Base-by-base conservation (phyloP, 2,797 vertebrate species). In the Sebastolobus alascanus region DNA sequence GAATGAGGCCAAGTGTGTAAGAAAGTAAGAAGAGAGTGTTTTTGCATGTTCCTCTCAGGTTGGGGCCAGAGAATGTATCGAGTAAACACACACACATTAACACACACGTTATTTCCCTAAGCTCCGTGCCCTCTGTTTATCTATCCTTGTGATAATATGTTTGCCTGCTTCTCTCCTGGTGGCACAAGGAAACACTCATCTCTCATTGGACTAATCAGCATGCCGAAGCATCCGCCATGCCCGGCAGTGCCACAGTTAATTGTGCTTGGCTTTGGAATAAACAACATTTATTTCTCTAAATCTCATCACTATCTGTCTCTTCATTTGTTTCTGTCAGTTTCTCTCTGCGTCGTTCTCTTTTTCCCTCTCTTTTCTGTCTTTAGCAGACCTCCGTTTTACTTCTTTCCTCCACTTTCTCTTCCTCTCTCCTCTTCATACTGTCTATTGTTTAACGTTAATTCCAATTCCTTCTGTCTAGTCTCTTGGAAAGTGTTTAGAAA, bases 171-270 rank as follows among this genome's bases (percentile, higher is more conserved):
- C 87, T 90, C 84, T 92, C 93, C 93, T 87, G 86, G 84, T 92
- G 91, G 92, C 93, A 90, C 73, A 64, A 87, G 92, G 89, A 94
- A 94, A 90, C 64, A 14, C 80, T 93, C 92, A 93, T 95, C 91
- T 92, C 92, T 94, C 92, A 94, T 84, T 90, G 92, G 91, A 81
- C 86, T 95, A 94, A 95, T 95, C 94, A 93, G 90, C 87, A 92
- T 90, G 84, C 91, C 46, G 66, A 85, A 93, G 89, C 90, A 91
- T 94, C 88, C 88, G 78, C 84, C 85, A 89, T 92, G 90, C 93
- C 94, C 86, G 82, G 91, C 92, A 93, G 93, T 92, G 84, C 91
- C 89, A 85, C 76, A 84, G 91, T 95, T 94, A 95, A 94, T 94
- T 93, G 90, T 91, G 92, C 94, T 92, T 88, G 79, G 90, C 90